Percentiles rank a stretch among this genome's conserved stretches.
These are phyloP conservation scores for Theocolax elegans DNA, from an alignment of 1,140 invertebrate species.

Conservation along the genomic window DNA sequence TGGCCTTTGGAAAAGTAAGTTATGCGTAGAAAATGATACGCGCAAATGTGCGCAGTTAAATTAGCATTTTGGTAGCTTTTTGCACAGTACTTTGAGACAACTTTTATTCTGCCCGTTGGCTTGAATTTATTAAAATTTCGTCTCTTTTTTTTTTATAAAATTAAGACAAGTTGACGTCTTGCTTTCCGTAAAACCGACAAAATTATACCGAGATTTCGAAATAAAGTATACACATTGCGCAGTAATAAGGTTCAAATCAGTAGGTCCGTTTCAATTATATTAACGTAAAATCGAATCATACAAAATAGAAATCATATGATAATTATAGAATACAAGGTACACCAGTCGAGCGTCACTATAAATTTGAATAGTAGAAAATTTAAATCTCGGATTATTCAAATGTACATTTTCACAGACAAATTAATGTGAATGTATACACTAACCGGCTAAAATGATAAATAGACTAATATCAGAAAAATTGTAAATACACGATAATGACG, in stretches of 20 bases:
- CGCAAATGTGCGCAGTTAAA: conserved; percentile 17
- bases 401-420: neutral
- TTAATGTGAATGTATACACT: too few relatives aligned
- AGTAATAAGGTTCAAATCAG: too few relatives aligned
- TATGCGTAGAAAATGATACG: conserved; percentile 44
- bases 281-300: too few relatives aligned
- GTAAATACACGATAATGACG: neutral
- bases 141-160: too few relatives aligned
- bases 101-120: conserved; percentile 42
- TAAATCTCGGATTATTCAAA: neutral
- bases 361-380: too few relatives aligned
- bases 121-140: neutral
- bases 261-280: too few relatives aligned
- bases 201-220: too few relatives aligned
- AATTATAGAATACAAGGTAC: conserved; percentile 50
- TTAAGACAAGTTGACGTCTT: too few relatives aligned
- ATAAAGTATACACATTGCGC: too few relatives aligned
- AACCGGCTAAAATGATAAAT: neutral
- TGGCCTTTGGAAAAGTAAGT: conserved; percentile 48
- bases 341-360: too few relatives aligned
- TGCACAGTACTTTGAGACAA: too few relatives aligned
- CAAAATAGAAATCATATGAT: conserved; percentile 68
- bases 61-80: neutral
- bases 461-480: conserved; percentile 29
- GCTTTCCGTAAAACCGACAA: too few relatives aligned